phyloP scores from a whole-genome alignment of 2,113 vertebrate species.

The Daboia siamensis region DNA sequence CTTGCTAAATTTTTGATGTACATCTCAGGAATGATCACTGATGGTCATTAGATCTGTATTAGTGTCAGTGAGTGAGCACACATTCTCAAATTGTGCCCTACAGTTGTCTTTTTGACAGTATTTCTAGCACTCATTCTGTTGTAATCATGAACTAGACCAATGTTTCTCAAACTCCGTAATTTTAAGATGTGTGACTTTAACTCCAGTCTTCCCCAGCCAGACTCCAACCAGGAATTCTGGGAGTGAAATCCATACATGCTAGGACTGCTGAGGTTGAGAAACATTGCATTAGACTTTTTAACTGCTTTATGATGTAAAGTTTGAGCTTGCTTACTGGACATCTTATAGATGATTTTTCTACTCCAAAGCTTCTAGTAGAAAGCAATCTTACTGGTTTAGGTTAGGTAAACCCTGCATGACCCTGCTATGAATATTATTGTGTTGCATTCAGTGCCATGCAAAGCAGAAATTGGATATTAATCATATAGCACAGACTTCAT shows the following conservation, averaged over 20 bases:
- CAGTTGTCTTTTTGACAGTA: not conserved
- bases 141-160: not conserved
- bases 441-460: not conserved
- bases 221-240: not conserved
- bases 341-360: conserved; percentile 30
- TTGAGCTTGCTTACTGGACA: conserved; percentile 18
- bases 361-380: conserved; percentile 28
- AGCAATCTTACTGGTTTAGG: conserved; percentile 7
- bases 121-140: not conserved
- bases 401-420: not conserved
- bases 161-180: not conserved
- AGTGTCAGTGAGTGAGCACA: not conserved
- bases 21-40: not conserved
- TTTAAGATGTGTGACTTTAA: not conserved
- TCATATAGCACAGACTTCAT: conserved; percentile 20
- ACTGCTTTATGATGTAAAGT: conserved; percentile 3
- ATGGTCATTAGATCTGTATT: not conserved
- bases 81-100: not conserved
- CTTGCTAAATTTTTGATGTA: not conserved
- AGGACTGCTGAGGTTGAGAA: not conserved
- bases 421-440: conserved; percentile 14
- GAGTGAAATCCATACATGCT: not conserved
- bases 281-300: not conserved
- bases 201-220: not conserved
- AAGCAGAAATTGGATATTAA: conserved; percentile 18